Base-by-base conservation (phyloP, 2,797 vertebrate genomes). In the Amblyopsis hoosieri region DNA sequence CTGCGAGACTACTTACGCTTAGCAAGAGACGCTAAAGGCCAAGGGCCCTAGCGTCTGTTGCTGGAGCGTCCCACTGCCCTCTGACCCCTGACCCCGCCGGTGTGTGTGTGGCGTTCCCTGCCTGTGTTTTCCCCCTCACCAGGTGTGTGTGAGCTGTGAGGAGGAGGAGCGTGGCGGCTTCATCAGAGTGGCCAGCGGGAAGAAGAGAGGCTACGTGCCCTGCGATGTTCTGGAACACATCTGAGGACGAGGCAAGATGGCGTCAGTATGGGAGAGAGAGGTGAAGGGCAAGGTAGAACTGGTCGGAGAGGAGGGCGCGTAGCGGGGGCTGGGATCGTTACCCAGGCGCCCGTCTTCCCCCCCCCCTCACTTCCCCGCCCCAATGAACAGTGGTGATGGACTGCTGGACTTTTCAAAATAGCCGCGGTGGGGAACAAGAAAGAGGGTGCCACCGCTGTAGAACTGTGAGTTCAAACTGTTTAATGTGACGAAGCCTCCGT, bases 81-180 rank as follows among this genome's bases (percentile, higher is more conserved):
- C 19, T 23, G 19, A 23, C 19, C 19, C 19, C 19, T 23, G 33
- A 37, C 1, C 33, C 7, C 4, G 1, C 33, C 33, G 33, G 33
- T 37, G 33, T 37, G 4, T 23, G 19, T 23, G 19, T 19, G 19
- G 33, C 4, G 33, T 37, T 37, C 33, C 33, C 33, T 37, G 19
- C 1, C 37, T 12, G 33, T 33, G 0, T 51, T 33, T 47, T 23
- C 3, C 7, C 1, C 78, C 76, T 65, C 81, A 17, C 79, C 83
- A 99, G 97, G 95, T 98, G 72, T 98, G 97, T 57, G 91, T 97
- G 85, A 94, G 95, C 89, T 90, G 91, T 14, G 96, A 98, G 85
- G 91, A 98, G 85, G 91, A 92, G 8, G 96, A 97, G 67, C 91
- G 67, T 0, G 87, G 93, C 0, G 97, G 95, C 83, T 99, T 97